These are phyloP conservation scores for Himalopsyche japonica DNA, from an alignment of 2,888 invertebrate genomes.

Conservation along the genomic window DNA sequence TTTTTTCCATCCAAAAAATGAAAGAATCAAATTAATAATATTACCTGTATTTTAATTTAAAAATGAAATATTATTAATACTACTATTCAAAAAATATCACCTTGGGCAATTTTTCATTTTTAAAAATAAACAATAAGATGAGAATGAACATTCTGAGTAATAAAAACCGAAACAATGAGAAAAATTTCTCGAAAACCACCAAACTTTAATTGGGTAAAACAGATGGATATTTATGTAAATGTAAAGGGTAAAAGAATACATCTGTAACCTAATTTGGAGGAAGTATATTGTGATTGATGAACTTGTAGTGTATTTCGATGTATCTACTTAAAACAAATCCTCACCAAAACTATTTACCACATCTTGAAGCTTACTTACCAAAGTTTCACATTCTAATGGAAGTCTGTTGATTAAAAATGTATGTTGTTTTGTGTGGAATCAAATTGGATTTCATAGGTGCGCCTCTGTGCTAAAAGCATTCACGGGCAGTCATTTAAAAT, in stretches of 20 bases:
- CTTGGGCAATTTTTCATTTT: no score
- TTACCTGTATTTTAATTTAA: no score
- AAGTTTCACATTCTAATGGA: constrained; percentile 11
- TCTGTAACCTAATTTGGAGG: not conserved
- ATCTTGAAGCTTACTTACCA: constrained; percentile 11
- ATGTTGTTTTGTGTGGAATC: constrained; percentile 14
- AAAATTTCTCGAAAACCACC: not conserved
- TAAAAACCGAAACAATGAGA: no score
- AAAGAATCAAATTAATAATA: no score
- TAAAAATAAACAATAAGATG: no score
- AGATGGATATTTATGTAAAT: not conserved
- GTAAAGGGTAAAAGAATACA: not conserved
- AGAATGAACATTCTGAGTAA: no score
- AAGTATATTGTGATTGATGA: not conserved
- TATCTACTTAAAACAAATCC: not conserved
- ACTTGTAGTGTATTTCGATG: not conserved
- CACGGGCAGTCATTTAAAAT: constrained; percentile 8
- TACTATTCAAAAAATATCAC: no score
- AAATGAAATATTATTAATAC: no score
- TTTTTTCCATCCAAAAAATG: no score
- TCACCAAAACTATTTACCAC: not conserved
- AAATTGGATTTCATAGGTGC: not conserved
- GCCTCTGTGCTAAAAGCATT: not conserved
- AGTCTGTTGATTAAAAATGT: constrained; percentile 23
- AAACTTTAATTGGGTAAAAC: not conserved